Evolutionary conservation across 2,797 vertebrate species (phyloP), one percentile per base, ranked within the genome.

Genomic region (Parauchenoglanis ngamensis): DNA sequence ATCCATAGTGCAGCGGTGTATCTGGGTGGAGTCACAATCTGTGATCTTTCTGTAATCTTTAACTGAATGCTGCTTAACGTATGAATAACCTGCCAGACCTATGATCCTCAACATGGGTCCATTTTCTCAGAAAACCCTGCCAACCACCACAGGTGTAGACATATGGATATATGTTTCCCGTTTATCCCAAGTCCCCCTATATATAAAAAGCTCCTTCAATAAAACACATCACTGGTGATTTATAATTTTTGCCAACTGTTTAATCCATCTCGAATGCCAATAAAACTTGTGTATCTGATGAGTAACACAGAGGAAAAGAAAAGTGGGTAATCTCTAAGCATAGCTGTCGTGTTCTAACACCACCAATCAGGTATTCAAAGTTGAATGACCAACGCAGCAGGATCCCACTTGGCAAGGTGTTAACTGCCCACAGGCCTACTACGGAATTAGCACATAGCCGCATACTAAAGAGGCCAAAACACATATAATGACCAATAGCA

Each of bases 361-460:
- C 52, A 84, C 52, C 49, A n/a, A 54, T 73, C 35, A 73, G 21
- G 54, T 83, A 87, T 86, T 59, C 52, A 86, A 15, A 35, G 35
- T 63, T 67, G 59, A 75, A 86, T 44, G 46, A 59, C 31, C 56
- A 84, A 85, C 8, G 57, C 76, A 63, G 70, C 63, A 68, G 67
- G 63, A 77, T 78, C 54, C 35, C 81, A 79, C 61, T 84, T 70
- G 49, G 52, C 82, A 77, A 90, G 86, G 89, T 84, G 86, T 85
- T 89, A 92, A 91, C 83, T 86, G 87, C 59, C 87, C 72, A 65
- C 73, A 78, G 86, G 54, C 80, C 49, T 88, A 65, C 75, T 72
- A 75, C 40, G 31, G 84, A 85, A 90, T 89, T 91, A 90, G 70
- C 89, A 88, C 84, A 68, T 80, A 88, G 70, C 21, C 17, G n/a